Evolutionary conservation across 2,888 invertebrate species (phyloP), one percentile per base, ranked within the genome.

Genomic region (Mimas tiliae): DNA sequence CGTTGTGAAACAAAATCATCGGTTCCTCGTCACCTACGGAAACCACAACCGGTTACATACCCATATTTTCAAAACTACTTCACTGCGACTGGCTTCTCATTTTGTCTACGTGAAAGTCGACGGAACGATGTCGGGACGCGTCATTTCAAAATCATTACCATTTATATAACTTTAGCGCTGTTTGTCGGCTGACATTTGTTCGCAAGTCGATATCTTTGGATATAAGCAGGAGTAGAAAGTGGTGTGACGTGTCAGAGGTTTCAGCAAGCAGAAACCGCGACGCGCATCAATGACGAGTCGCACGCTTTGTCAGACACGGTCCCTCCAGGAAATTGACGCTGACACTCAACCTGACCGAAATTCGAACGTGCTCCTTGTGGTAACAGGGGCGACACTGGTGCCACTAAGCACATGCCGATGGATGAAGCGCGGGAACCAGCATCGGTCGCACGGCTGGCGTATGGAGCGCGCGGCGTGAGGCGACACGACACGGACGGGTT

Each of bases 371-470:
- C 74, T 75, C 69, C 74, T 78, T 74, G 73, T 74, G 68, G 72
- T 71, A 73, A 69, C 68, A 67, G 72, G 64, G 69, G 70, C 69
- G 70, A 58, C 42, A 58, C 58, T 21, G 42, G 58, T 58, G 58
- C 38, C 38, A 19, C 58, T 42, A 47, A 48, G 65, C 65, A 48
- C 55, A 58, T 48, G 65, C 48, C 64, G 52, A 48, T 50, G 33
- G 50, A 16, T 34, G 50, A 27, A 42, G 53, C 80, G 85, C 84
- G 87, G 87, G 86, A 86, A 87, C 82, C 83, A 84, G 81, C 74
- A 73, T 74, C 75, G 74, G 75, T 65, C 72, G 74, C 72, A 78
- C 74, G 80, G 71, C 73, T 75, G 81, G 75, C 77, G 80, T 74
- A 66, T 70, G 80, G 78, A 72, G 75, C 73, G 77, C 73, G 75